Evolutionary conservation across 2,797 vertebrate species (phyloP), one percentile per base, ranked within the genome.

Genomic region (Stomatorhinus walkeri): DNA sequence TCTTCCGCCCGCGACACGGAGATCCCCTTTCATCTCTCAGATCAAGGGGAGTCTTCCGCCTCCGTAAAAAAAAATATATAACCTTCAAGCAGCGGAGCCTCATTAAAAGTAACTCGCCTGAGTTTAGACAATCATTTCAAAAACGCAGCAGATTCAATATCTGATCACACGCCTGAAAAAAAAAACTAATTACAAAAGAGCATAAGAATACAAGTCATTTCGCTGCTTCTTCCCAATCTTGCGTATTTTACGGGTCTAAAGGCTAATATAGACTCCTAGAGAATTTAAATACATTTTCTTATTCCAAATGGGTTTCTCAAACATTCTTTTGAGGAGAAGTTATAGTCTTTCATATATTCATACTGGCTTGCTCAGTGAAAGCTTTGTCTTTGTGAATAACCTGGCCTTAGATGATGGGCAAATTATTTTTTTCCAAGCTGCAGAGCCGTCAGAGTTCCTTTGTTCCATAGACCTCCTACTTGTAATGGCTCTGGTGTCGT

Each of bases 191-290:
- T 79, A 79, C 72, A 43, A 40, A 76, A 40, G 72, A 16, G 72
- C 16, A 43, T 43, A 79, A 43, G 72, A 79, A 79, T 79, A 40
- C 16, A 79, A 84, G n/a, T 48, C 19, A 49, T 46, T 84, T 84
- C 7, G 49, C 16, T 84, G 19, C 72, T 24, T 49, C 46, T 49
- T 84, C 19, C 46, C 46, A 32, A 68, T 68, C 28, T 68, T 84
- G 81, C 2, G 8, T 22, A 84, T 49, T 49, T 83, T 84, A 49
- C 3, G n/a, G 46, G 81, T 46, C 81, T 84, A 84, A 84, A 79
- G 72, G 36, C 72, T 79, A 79, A 40, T 79, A 79, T 43, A 79
- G 72, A 79, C 72, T 79, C 72, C 64, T 68, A 79, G 36, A 84
- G 81, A n/a, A 84, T 84, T 84, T 49, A 84, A 84, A 46, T 46